Evolutionary conservation across 1,140 invertebrate genomes (phyloP).

Genomic region (Diabrotica virgifera): DNA sequence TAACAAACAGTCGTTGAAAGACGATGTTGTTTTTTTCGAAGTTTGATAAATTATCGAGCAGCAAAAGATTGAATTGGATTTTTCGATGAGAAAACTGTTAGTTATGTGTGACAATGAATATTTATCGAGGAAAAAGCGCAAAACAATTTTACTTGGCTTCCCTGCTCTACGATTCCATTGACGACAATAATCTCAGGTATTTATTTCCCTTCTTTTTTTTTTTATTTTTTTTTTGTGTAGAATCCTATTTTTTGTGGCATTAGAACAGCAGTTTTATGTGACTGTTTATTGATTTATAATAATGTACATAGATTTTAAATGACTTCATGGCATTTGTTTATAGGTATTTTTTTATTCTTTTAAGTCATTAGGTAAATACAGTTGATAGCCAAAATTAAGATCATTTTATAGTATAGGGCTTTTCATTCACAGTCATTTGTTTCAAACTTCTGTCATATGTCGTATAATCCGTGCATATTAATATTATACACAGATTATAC

Average conservation of each 20-base stretch:
- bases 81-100: slow-evolving; percentile 4
- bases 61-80: background rate
- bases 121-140: slow-evolving; percentile 30
- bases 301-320: background rate
- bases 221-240: background rate
- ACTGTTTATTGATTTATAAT: background rate
- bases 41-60: background rate
- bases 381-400: no score
- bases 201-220: slow-evolving; percentile 21
- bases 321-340: no score
- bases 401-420: no score
- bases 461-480: no score
- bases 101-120: slow-evolving; percentile 36
- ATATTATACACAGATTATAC: no score
- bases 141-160: slow-evolving; percentile 39
- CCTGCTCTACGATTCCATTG: slow-evolving; percentile 45
- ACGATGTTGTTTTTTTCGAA: background rate
- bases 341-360: no score
- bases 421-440: no score
- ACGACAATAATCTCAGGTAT: slow-evolving; percentile 42
- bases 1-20: background rate
- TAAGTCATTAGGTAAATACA: no score
- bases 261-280: background rate
- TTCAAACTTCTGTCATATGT: no score
- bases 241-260: background rate